Conservation (phyloP, 2,888 invertebrate species). For the Spatulosminthurus flaviceps region DNA sequence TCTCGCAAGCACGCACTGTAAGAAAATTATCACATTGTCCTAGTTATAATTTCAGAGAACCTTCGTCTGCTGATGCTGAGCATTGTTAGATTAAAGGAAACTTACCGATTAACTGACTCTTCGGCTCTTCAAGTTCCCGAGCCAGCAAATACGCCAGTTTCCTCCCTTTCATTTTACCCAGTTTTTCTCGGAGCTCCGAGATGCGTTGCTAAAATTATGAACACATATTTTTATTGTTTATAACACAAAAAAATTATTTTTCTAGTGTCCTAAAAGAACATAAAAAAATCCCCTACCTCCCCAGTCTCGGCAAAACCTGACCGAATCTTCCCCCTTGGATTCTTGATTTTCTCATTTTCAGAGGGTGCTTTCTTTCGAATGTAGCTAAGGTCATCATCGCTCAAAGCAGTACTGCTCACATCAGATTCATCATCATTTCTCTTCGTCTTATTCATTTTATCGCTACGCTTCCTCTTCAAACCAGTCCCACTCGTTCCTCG, state of each 20-base stretch:
- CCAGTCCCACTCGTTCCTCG: background rate
- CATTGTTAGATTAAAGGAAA: background rate
- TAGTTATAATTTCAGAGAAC: background rate
- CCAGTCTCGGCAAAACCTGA: background rate
- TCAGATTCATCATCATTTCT: constrained; percentile 18
- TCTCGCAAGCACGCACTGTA: constrained; percentile 63
- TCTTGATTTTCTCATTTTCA: background rate
- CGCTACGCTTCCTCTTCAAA: constrained; percentile 27
- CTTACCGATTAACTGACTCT: constrained; percentile 38
- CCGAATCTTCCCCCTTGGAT: background rate
- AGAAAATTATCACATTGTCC: constrained; percentile 6
- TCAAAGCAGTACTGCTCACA: constrained; percentile 35
- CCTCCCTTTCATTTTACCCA: constrained; percentile 5
- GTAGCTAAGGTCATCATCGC: constrained; percentile 39
- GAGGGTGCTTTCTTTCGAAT: background rate
- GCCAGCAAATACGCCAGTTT: constrained; percentile 33
- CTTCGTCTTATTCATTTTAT: background rate
- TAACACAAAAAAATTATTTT: too few relatives aligned
- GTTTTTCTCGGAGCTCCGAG: background rate
- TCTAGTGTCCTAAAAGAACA: background rate
- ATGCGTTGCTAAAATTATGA: background rate
- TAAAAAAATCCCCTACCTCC: too few relatives aligned
- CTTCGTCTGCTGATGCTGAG: background rate
- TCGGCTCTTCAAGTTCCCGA: constrained; percentile 31
- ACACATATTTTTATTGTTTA: background rate